Base-by-base conservation (phyloP, 1,140 invertebrate genomes). In the Caenorhabditis tropicalis region DNA sequence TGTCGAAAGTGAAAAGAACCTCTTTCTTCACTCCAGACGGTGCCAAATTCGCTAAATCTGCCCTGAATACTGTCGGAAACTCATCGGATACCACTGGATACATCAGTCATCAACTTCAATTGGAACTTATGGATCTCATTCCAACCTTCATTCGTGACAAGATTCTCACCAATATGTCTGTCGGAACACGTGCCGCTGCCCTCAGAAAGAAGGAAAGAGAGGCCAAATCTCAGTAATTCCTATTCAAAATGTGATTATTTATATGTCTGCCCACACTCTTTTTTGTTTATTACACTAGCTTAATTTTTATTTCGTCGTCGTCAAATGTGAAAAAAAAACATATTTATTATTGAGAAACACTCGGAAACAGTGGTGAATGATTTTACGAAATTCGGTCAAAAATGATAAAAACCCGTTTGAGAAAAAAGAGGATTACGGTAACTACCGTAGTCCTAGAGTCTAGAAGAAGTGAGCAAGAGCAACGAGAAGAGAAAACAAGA, bases 71-170 rank as follows among this genome's bases (percentile, higher is more conserved):
- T 29, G 87, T 91, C 80, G 90, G 90, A 36, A 53, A 84, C 16
- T 43, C 82, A 33, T 85, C 82, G 15, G 89, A 90, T 58, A 90
- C 89, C 24, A 90, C 89, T 56, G 89, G 89, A 43, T 90, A 86
- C 86, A 82, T 90, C 31, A 31, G 84, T n/a, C 89, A 90, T 81
- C 90, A 90, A 53, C 82, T 91, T 58, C 90, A 90, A 27, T 29
- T 84, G 5, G 88, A 89, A 53, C 29, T 89, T 49, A 86, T 88
- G 81, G 51, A 84, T 48, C 65, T 85, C 29, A 39, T 90, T 15
- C 89, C 89, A 19, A 43, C 83, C 15, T 84, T 82, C 79, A 33
- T 90, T 48, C 53, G 89, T 80, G 84, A 87, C 53, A 88, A 88
- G 46, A 85, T 90, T 39, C 27, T 88, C 21, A 87, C 81, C 36